Base-by-base conservation (phyloP, 1,140 invertebrate genomes). In the Drosophila chauvacae region DNA sequence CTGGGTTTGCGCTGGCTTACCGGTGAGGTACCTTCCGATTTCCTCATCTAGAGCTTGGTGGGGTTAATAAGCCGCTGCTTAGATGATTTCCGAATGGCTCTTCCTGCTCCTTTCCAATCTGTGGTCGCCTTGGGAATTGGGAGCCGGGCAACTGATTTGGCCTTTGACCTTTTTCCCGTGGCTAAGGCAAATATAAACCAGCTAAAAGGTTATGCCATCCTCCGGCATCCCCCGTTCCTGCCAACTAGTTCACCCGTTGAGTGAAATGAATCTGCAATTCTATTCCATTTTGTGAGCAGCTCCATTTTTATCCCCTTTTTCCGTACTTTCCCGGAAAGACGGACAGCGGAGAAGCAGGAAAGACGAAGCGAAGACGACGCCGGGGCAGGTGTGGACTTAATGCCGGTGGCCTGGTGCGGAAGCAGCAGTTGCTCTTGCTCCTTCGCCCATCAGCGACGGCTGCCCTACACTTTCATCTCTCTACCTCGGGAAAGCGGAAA, bases 241-340 rank as follows among this genome's bases (percentile, higher is more conserved):
- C 50, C 63, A 44, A 55, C 66, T 70, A 55, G 47, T 55, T 51
- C 23, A 41, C 41, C 48, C 50, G 62, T 41, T 84, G 77, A 87
- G 84, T 88, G 84, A 87, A 87, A 88, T 88, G 84, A 87, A 87
- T 87, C 84, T 90, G 84, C 84, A 84, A 81, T 87, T 87, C 81
- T 84, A 87, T 87, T 87, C 84, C 84, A 80, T 83, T 90, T 79
- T 74, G 70, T 60, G 53, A 53, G 45, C 44, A 71, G 35, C 50
- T 62, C 45, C 47, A 51, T 65, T 78, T 82, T 59, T 47, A 41
- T 61, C 65, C 51, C 58, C 41, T 30, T 37, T 56, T 70, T 45
- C 26, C 37, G 47, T 65, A 66, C 48, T 58, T 47, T 63, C 33
- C 53, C 53, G 30, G 18, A 18, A 11, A n/a, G 30, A 57, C 16